Evolutionary conservation across 2,113 vertebrate genomes (phyloP), one percentile per base, ranked within the genome.

Genomic region (Osmerus mordax): DNA sequence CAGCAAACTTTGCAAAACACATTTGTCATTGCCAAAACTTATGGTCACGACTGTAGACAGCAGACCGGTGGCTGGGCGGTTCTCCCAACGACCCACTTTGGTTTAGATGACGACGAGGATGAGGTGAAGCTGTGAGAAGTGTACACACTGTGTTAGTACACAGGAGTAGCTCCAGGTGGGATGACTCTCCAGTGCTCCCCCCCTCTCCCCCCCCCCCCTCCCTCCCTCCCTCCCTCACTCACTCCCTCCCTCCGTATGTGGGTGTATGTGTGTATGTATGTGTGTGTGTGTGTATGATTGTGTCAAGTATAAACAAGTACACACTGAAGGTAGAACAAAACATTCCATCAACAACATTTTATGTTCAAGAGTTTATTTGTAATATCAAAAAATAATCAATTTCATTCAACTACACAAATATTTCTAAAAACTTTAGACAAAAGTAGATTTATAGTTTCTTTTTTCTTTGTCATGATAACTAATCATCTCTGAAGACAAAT

Each of bases 361-460:
- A 11, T 8, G 16, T 28, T 64, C 15, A n/a, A 64, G 15, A 9
- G 29, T 64, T 64, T 64, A 41, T 64, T 64, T 11, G 18, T 36
- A 5, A 41, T 29, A 32, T 62, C 15, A 69, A 28, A 29, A 55
- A 41, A n/a, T 29, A 3, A 14, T 28, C 59, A n/a, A 8, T 41
- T 25, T 18, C 0, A 14, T 29, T 53, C 6, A 25, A 0, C 29
- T 47, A 1, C 41, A 9, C 16, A 70, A 21, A 47, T 61, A 36
- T 16, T n/a, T 67, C 61, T 54, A 9, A 41, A 75, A n/a, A 70
- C 72, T 28, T 60, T 66, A 7, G 4, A 66, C 72, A 18, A 52
- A 23, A 32, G 67, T 8, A 66, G 16, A 64, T 9, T 67, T 61
- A 66, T 65, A 4, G 28, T 72, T 53, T 13, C 2, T 3, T 23